A percentile compares a stretch with the other conserved stretches of the same genome.
Evolutionary conservation across 2,113 vertebrate genomes (phyloP).

Genomic region (Tonatia bakeri): DNA sequence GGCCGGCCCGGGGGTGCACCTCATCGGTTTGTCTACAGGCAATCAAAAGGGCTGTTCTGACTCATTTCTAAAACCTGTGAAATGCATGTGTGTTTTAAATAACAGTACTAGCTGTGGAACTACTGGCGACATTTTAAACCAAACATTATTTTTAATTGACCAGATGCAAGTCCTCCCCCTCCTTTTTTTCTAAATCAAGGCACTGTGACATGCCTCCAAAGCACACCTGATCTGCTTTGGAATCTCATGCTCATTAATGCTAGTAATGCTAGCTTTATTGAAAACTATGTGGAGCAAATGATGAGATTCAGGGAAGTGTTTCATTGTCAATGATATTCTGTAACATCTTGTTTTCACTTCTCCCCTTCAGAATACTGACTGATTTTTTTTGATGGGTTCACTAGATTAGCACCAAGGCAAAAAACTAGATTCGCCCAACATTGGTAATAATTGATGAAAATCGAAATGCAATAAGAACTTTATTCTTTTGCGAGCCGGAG

Average conservation of each 20-base stretch:
- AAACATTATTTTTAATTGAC: conserved; percentile 47
- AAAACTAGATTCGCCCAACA: conserved; percentile 66
- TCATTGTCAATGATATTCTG: conserved; percentile 32
- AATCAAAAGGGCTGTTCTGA: not conserved
- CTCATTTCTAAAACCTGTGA: conserved; percentile 56
- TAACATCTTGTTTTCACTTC: conserved; percentile 57
- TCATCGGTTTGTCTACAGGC: not conserved
- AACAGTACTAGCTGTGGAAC: not conserved
- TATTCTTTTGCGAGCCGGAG: conserved; percentile 44
- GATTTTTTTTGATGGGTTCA: conserved; percentile 50
- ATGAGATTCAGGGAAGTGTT: conserved; percentile 37
- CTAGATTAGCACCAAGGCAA: conserved; percentile 59
- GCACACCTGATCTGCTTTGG: conserved; percentile 44
- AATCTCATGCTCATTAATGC: conserved; percentile 33
- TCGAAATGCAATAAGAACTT: conserved; percentile 75
- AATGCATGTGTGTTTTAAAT: not conserved
- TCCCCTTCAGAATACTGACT: conserved; percentile 62
- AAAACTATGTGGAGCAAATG: conserved; percentile 49
- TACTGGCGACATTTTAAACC: not conserved
- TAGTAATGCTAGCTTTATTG: not conserved
- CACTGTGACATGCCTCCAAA: not conserved
- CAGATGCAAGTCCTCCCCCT: conserved; percentile 15
- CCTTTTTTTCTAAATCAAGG: not conserved
- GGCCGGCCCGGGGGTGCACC: not conserved
- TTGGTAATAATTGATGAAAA: conserved; percentile 71